Evolutionary conservation across 2,888 invertebrate genomes (phyloP).

Genomic region (Drosophila nigricruria): DNA sequence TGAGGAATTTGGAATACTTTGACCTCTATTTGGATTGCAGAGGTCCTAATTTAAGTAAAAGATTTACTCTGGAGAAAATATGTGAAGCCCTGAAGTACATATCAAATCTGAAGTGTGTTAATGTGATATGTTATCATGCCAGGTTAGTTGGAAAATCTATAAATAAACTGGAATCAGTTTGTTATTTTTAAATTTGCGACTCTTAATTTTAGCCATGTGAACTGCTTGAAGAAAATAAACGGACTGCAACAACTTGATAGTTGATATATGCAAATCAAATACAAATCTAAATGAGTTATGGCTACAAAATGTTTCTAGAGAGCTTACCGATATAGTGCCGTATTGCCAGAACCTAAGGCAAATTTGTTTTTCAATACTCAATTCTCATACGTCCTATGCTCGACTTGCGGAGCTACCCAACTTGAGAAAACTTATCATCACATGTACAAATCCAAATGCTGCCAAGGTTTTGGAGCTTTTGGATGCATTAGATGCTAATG

Average conservation of each 20-base stretch:
- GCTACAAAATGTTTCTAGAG: conserved; percentile 29
- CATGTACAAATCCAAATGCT: conserved; percentile 18
- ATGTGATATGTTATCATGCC: no score
- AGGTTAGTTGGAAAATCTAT: conserved; percentile 10
- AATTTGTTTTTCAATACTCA: conserved; percentile 28
- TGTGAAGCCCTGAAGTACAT: conserved; percentile 18
- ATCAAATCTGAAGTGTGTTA: conserved; percentile 21
- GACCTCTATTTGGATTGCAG: no score
- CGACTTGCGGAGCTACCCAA: conserved; percentile 28
- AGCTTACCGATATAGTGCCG: conserved; percentile 28
- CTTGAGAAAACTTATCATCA: conserved; percentile 24
- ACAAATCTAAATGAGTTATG: conserved; percentile 25
- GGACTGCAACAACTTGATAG: conserved; percentile 23
- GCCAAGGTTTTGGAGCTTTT: conserved; percentile 16
- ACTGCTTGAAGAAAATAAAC: conserved; percentile 10
- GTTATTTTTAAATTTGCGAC: background rate
- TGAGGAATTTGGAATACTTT: conserved; percentile 12
- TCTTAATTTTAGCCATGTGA: background rate
- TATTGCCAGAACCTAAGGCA: conserved; percentile 35
- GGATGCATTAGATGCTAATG: conserved; percentile 13
- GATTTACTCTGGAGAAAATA: conserved; percentile 3
- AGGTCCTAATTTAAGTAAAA: no score
- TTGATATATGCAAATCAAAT: conserved; percentile 36
- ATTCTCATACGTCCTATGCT: conserved; percentile 22
- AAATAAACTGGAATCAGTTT: background rate